These are phyloP conservation scores for Tragopan temminckii DNA, from an alignment of 2,797 vertebrate genomes.

Conservation along the genomic window DNA sequence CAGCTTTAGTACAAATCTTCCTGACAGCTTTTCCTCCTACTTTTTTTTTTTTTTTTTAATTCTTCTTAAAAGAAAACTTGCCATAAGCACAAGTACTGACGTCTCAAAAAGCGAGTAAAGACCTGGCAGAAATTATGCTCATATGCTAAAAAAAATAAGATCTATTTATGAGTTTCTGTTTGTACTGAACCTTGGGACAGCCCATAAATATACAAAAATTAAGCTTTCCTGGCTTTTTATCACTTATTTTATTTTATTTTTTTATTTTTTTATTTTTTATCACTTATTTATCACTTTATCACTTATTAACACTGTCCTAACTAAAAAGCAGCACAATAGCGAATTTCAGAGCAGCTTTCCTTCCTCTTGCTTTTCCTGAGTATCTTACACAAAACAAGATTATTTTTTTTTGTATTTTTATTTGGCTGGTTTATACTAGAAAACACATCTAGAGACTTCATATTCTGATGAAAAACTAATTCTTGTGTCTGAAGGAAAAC, in stretches of 20 bases:
- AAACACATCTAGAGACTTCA: background rate
- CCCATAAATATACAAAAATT: background rate
- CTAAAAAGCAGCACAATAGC: background rate
- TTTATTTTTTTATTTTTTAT: too few species aligned
- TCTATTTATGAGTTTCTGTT: background rate
- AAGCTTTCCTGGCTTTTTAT: background rate
- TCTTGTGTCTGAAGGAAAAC: background rate
- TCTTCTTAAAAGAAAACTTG: background rate
- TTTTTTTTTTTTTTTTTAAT: background rate
- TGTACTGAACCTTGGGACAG: background rate
- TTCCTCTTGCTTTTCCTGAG: background rate
- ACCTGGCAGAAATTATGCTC: background rate
- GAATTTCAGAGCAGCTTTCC: background rate
- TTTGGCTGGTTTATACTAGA: background rate
- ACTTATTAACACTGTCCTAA: background rate
- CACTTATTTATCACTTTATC: too few species aligned
- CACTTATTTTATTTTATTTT: too few species aligned
- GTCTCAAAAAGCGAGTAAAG: background rate
- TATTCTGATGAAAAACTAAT: background rate
- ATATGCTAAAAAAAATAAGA: background rate
- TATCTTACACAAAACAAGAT: background rate
- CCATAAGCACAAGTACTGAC: background rate
- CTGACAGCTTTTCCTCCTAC: background rate
- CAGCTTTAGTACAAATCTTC: background rate
- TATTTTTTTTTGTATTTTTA: background rate